Base-by-base conservation (phyloP, 2,797 vertebrate genomes). In the Cossypha heuglini region DNA sequence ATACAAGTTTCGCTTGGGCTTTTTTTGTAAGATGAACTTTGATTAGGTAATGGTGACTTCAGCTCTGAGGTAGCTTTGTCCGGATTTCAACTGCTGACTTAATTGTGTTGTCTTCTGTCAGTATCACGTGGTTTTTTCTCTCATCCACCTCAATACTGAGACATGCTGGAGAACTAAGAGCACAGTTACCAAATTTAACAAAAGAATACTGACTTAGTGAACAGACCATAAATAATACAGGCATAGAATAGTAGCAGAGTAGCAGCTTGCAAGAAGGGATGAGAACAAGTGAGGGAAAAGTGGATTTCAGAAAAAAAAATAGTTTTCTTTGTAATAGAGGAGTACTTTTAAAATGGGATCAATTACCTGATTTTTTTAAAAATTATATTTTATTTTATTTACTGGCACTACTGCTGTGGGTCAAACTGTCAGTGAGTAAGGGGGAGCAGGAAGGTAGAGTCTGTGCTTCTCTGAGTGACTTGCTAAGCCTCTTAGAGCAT, bases 401-500 rank as follows among this genome's bases (percentile, higher is more conserved):
- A 9, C n/a, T 71, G 42, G 8, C 16, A 16, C 16, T 80, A 24
- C 66, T 89, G 37, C 28, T 85, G 10, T 46, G 52, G 59, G 74
- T 96, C 92, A 93, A 83, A 83, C 79, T 42, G n/a, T 42, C 24
- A 61, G 38, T 86, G 72, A 77, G 18, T 28, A 74, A 75, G 11
- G 37, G 45, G 21, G 38, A 86, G 40, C 38, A 61, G 51, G 45
- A 75, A 54, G 40, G n/a, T 67, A 43, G 14, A 55, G 64, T n/a
- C 43, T 86, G 28, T 91, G 61, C 68, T 94, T 84, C 45, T 76
- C 16, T 22, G 55, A 68, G 29, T 79, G 90, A 82, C 85, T 92
- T 95, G 35, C 79, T 91, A 92, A 96, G 81, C 78, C 37, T 91
- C 88, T 93, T 89, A 92, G 93, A 93, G 68, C 40, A 31, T 83